Evolutionary conservation across 64 coral and sea anemone species (phyloP), one percentile per base, ranked within the genome.

Genomic region (Montipora sp.): DNA sequence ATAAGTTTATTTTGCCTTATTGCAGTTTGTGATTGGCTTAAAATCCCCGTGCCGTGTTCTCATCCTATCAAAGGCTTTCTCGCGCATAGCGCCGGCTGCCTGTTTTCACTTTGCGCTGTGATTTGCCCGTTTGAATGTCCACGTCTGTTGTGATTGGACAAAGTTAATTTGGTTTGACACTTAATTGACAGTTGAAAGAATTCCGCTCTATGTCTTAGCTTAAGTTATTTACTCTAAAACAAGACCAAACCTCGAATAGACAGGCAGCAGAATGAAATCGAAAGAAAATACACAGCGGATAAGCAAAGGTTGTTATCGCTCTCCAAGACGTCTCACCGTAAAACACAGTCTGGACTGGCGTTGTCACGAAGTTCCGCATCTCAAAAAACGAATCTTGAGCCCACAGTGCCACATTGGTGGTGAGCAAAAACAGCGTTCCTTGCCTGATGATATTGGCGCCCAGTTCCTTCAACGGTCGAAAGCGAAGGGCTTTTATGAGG

Each of bases 251-350:
- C 48, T 99, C 95, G 67, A 96, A 99, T 4, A 99, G 69, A 89
- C 98, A 99, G 59, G 94, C 95, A 14, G 98, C 94, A 8, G 98
- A 99, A 80, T 96, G 94, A 83, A 99, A 99, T 18, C 94, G 98
- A 87, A 99, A 99, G 77, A 99, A 96, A 63, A 96, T 94, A 75
- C 95, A 96, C 22, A 99, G 84, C 20, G 98, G 98, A 75, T 99
- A 99, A 9, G 98, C 95, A 65, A 99, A 88, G 16, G 92, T 90
- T 6, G 95, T 96, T 73, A 99, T 96, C 1, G 95, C 94, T 83
- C 92, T 86, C 98, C 98, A 99, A 20, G 98, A 96, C 24, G 77
- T 94, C 79, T 99, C 95, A 51, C 98, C 95, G 45, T 99, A 99
- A 86, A 99, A 99, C 10, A 89, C 86, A 15, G 88, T 99, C 79